Evolutionary conservation across 2,888 invertebrate genomes (phyloP).

Genomic region (Clivina fossor): DNA sequence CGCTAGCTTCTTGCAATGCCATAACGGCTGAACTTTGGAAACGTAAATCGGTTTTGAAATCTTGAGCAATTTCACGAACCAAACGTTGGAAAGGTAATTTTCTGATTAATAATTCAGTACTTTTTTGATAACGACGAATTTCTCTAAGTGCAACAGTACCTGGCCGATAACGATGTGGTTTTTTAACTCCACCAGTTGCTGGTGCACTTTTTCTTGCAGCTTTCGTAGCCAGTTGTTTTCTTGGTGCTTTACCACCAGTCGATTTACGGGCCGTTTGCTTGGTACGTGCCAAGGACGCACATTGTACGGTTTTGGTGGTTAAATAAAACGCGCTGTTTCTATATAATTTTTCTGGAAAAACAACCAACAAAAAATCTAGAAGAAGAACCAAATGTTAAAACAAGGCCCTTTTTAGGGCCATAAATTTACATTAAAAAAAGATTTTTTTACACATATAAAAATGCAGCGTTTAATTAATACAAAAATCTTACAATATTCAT

Average conservation of each 20-base stretch:
- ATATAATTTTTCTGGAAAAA: no score
- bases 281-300: no score
- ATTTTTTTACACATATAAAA: no score
- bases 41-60: slow-evolving; percentile 88
- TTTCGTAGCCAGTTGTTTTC: slow-evolving; percentile 71
- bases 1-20: slow-evolving; percentile 74
- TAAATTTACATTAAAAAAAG: no score
- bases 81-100: slow-evolving; percentile 88
- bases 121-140: slow-evolving; percentile 79
- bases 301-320: no score
- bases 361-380: no score
- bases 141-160: slow-evolving; percentile 71
- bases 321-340: no score
- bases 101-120: slow-evolving; percentile 84
- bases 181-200: slow-evolving; percentile 72
- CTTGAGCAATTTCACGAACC: slow-evolving; percentile 90
- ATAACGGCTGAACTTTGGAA: no score
- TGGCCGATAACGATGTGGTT: slow-evolving; percentile 69
- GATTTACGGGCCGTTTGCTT: slow-evolving; percentile 81
- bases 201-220: slow-evolving; percentile 73
- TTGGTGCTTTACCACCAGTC: slow-evolving; percentile 71
- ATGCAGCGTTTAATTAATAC: no score
- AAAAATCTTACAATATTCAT: no score
- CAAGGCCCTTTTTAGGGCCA: no score
- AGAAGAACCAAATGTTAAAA: no score